phyloP scores from a whole-genome alignment of 2,888 invertebrate species.

The Charanyca ferruginea region DNA sequence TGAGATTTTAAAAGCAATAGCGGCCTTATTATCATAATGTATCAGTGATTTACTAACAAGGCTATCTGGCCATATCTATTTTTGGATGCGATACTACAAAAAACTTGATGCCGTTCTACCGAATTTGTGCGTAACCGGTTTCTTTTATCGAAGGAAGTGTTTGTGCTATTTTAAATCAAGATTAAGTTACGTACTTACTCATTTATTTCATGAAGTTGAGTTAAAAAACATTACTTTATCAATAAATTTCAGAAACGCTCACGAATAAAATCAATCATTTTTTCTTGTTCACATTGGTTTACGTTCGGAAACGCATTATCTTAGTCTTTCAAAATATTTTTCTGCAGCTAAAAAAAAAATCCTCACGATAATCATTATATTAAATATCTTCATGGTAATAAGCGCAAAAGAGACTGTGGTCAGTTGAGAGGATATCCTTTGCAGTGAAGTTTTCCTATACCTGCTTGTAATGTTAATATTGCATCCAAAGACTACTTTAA shows the following conservation, averaged over 20 bases:
- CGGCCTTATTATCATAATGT: background rate
- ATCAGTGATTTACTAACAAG: conserved; percentile 3
- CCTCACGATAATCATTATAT: too few species aligned
- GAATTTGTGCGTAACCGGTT: background rate
- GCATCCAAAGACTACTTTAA: too few species aligned
- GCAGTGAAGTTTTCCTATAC: too few species aligned
- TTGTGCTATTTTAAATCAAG: background rate
- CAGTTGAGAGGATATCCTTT: background rate
- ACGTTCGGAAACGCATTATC: conserved; percentile 36
- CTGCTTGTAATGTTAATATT: too few species aligned
- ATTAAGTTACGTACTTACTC: conserved; percentile 27
- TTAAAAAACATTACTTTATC: background rate
- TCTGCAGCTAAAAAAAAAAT: too few species aligned
- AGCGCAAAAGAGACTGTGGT: too few species aligned
- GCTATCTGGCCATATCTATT: conserved; percentile 41
- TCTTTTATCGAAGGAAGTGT: background rate
- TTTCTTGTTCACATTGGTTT: conserved; percentile 18
- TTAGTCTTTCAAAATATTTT: background rate
- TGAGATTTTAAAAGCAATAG: background rate
- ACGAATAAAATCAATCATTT: conserved; percentile 54
- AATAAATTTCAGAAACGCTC: conserved; percentile 1
- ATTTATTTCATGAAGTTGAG: background rate
- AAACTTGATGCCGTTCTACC: conserved; percentile 14
- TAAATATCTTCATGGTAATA: too few species aligned
- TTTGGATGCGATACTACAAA: conserved; percentile 39